A percentile compares a stretch with the other conserved stretches of the same genome.
These are phyloP conservation scores for Pilophorus perplexus DNA, from an alignment of 2,888 invertebrate species.

Conservation along the genomic window DNA sequence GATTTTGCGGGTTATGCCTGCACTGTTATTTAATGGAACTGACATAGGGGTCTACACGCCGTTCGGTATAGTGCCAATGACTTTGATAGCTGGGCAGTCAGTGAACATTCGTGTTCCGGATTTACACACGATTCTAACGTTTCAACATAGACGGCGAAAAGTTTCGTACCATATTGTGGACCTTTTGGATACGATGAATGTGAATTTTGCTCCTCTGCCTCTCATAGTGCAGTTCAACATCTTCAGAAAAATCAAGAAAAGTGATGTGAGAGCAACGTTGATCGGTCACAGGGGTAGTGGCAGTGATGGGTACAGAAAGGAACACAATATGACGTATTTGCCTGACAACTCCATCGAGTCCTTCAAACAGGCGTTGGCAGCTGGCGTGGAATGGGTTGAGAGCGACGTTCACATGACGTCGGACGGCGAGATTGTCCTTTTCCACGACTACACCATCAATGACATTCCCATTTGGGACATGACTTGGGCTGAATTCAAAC, in stretches of 20 bases:
- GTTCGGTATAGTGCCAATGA: background rate
- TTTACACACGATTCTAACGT: background rate
- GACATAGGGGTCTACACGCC: background rate
- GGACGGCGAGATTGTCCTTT: conserved; percentile 7
- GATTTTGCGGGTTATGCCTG: conserved; percentile 3
- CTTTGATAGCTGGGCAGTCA: background rate
- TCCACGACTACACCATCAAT: conserved; percentile 3
- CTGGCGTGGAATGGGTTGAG: conserved; percentile 9
- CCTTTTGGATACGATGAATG: background rate
- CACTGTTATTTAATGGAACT: conserved; percentile 4
- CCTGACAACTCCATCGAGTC: conserved; percentile 4
- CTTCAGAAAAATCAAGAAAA: background rate
- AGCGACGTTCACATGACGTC: conserved; percentile 13
- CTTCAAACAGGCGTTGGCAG: background rate
- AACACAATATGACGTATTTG: background rate
- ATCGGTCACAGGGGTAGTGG: conserved; percentile 12
- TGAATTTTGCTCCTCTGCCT: background rate
- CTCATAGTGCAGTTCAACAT: background rate
- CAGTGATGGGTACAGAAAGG: conserved; percentile 4
- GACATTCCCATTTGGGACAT: conserved; percentile 19
- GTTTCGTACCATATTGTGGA: background rate
- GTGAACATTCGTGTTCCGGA: background rate
- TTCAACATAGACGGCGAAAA: background rate
- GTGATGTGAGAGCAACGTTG: background rate
- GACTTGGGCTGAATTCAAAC: conserved; percentile 1